Evolutionary conservation across 2,797 vertebrate species (phyloP).

Genomic region (Enteromius afrohamiltoni): DNA sequence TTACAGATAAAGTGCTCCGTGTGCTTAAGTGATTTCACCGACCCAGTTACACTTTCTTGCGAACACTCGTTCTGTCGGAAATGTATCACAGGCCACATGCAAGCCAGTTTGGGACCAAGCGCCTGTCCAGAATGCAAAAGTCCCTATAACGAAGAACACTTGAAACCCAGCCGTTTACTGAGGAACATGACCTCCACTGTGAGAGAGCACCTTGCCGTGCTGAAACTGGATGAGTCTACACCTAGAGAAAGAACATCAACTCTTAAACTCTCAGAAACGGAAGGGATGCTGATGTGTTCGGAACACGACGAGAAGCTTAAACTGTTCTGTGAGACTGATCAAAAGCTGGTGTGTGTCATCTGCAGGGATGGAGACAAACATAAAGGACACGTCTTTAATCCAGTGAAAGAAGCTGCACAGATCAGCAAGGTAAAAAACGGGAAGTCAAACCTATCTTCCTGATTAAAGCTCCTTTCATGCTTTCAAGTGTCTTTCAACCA

Average conservation of each 20-base stretch:
- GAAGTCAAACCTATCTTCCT: not conserved
- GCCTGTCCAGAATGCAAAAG: slow-evolving; percentile 49
- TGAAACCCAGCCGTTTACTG: slow-evolving; percentile 45
- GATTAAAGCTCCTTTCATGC: not conserved
- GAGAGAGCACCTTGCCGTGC: slow-evolving; percentile 21
- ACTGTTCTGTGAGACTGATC: slow-evolving; percentile 68
- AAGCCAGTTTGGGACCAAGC: not conserved
- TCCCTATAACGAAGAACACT: slow-evolving; percentile 11
- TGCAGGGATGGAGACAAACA: slow-evolving; percentile 67
- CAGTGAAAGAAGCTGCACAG: slow-evolving; percentile 60
- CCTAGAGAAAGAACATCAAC: not conserved
- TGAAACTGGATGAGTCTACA: not conserved
- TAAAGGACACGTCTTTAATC: slow-evolving; percentile 64
- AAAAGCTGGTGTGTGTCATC: slow-evolving; percentile 66
- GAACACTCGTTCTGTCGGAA: slow-evolving; percentile 49
- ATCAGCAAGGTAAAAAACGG: slow-evolving; percentile 57
- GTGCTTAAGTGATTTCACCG: slow-evolving; percentile 49
- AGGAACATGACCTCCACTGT: slow-evolving; percentile 45
- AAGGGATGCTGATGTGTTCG: slow-evolving; percentile 16
- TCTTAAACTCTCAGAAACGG: not conserved
- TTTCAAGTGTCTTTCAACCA: not conserved
- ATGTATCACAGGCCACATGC: slow-evolving; percentile 50
- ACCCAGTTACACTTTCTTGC: slow-evolving; percentile 48
- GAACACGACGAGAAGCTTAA: slow-evolving; percentile 67
- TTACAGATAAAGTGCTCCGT: slow-evolving; percentile 48